Evolutionary conservation across 2,888 invertebrate genomes (phyloP), one percentile per base, ranked within the genome.

Genomic region (Julus scanicus): DNA sequence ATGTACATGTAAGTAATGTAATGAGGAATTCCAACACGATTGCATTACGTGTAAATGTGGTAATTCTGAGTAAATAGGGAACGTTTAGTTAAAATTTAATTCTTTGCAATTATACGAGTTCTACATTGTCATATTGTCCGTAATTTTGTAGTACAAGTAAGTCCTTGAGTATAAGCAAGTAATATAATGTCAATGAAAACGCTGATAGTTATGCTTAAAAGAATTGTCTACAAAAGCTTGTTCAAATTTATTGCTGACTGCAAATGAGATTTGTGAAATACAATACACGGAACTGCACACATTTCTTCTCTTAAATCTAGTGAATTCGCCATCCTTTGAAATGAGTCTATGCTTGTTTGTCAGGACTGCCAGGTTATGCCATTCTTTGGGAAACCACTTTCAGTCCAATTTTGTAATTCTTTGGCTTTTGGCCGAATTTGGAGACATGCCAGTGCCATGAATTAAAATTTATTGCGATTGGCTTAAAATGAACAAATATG

Each of bases 231-330:
- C 5, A 80, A 80, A 80, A 80, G 15, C 37, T 13, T 37, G 20
- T 20, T 80, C 2, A 37, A 15, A 80, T 80, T 80, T 37, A 80
- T 80, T 13, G 37, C 37, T 37, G 29, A 80, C 80, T 80, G 80
- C 80, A 80, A 80, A 80, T 80, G 80, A 80, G 80, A 80, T 80
- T 37, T 37, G 80, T 37, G 80, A 29, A 80, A 37, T 80, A 37
- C 80, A 80, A 37, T 80, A 37, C 13, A 37, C 4, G 37, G 80
- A 80, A 37, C 37, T 29, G 80, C 37, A 37, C 37, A 13, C 11
- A 37, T 29, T 80, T 80, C 80, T 37, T 80, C 1, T 80, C 37
- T 9, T 80, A 80, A 29, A 13, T 37, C 20, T 29, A 37, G 20
- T 6, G 80, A 13, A 37, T 37, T 80, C 13, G 13, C 3, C 3